phyloP scores from a whole-genome alignment of 2,888 invertebrate species.

The Trichogramma dendrolimi region DNA sequence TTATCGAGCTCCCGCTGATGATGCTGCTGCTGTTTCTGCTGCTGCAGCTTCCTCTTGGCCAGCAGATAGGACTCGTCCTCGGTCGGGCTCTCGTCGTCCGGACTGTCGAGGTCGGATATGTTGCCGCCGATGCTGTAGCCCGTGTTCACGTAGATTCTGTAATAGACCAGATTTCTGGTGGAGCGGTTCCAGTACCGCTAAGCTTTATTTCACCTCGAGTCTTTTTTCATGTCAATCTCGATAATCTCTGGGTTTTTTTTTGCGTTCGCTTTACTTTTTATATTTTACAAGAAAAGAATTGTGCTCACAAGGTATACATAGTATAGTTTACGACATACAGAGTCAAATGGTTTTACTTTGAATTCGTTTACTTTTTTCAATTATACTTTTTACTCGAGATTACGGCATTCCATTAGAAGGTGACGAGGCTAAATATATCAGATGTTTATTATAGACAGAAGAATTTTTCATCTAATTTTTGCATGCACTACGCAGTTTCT shows the following conservation, averaged over 20 bases:
- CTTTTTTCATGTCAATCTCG: slow-evolving; percentile 13
- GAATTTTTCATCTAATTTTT: background rate
- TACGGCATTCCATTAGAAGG: no score
- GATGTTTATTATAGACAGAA: no score
- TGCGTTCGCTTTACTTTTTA: background rate
- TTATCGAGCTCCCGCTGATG: slow-evolving; percentile 33
- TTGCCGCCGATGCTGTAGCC: slow-evolving; percentile 53
- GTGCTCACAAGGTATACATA: no score
- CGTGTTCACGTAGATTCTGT: slow-evolving; percentile 78
- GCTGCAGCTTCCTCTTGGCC: slow-evolving; percentile 36
- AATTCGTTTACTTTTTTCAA: no score
- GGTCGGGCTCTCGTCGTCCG: slow-evolving; percentile 58
- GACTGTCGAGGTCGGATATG: slow-evolving; percentile 66
- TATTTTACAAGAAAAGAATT: background rate
- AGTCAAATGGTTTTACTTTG: no score
- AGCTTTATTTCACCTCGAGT: slow-evolving; percentile 15
- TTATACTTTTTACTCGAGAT: no score
- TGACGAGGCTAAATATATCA: no score
- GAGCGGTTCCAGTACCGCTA: slow-evolving; percentile 10
- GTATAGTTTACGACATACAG: no score
- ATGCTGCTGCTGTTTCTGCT: slow-evolving; percentile 33
- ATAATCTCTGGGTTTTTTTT: background rate
- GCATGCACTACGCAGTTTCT: background rate
- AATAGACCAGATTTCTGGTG: slow-evolving; percentile 41
- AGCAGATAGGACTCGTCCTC: background rate